phyloP scores from a whole-genome alignment of 1,140 invertebrate species.

The Drosophila willistoni region DNA sequence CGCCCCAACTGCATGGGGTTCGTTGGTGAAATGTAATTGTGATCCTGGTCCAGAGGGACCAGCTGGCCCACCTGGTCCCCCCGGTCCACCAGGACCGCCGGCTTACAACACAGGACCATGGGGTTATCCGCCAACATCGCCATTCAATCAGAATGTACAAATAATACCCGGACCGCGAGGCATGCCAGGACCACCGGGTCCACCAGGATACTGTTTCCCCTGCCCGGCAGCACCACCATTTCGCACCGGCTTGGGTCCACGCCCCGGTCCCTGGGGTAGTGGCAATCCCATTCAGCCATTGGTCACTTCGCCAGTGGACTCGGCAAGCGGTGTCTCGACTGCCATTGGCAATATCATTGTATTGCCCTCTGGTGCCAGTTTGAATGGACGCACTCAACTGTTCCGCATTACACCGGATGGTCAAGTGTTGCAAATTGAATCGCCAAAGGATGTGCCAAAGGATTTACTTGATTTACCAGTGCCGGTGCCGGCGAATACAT shows the following conservation, averaged over 20 bases:
- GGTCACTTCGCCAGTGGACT: constrained; percentile 25
- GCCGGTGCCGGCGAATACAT: not conserved
- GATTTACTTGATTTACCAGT: constrained; percentile 47
- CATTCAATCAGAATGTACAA: constrained; percentile 37
- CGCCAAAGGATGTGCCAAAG: constrained; percentile 44
- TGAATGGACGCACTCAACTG: constrained; percentile 52
- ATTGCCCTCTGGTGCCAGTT: constrained; percentile 38
- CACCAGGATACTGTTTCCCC: constrained; percentile 53
- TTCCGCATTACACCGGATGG: constrained; percentile 66
- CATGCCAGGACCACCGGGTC: constrained; percentile 50
- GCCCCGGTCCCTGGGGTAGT: not conserved
- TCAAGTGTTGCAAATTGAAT: constrained; percentile 54
- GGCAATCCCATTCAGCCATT: constrained; percentile 36
- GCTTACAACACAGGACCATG: constrained; percentile 36
- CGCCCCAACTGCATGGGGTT: constrained; percentile 20
- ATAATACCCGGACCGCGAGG: constrained; percentile 44
- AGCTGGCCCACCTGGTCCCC: constrained; percentile 41
- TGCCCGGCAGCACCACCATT: constrained; percentile 38
- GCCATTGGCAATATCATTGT: constrained; percentile 68
- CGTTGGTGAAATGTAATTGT: constrained; percentile 62
- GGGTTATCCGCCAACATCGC: constrained; percentile 37
- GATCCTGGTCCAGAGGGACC: constrained; percentile 57
- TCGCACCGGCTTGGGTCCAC: not conserved
- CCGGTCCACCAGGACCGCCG: constrained; percentile 55
- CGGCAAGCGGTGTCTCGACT: constrained; percentile 17